These are phyloP conservation scores for Drosophila mayri DNA, from an alignment of 1,140 invertebrate genomes.

Conservation along the genomic window DNA sequence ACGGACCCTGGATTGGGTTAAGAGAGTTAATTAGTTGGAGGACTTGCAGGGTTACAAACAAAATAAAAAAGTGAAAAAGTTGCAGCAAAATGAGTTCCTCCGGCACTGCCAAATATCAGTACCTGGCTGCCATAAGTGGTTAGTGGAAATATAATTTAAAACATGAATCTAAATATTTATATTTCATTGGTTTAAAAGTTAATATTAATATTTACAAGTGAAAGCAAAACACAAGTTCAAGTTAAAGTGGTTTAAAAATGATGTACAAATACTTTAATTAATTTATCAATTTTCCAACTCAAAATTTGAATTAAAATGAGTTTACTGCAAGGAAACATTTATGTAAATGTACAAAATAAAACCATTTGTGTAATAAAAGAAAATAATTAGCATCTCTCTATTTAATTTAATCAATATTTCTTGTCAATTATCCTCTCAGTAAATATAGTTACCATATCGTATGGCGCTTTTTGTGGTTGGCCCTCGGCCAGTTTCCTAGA, in stretches of 20 bases:
- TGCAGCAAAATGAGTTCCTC: conserved; percentile 31
- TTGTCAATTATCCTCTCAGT: conserved; percentile 31
- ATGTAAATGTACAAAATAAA: no score
- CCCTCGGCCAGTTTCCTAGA: conserved; percentile 86
- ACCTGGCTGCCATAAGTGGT: conserved; percentile 66
- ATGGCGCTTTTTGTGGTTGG: conserved; percentile 84
- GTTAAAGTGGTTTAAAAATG: neutral
- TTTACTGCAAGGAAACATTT: neutral
- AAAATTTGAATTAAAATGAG: no score
- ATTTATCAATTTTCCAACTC: neutral
- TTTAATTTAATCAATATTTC: neutral
- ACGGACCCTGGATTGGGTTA: neutral
- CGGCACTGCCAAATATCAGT: conserved; percentile 60
- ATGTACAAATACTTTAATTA: neutral
- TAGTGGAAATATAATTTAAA: conserved; percentile 13
- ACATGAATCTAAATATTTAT: neutral
- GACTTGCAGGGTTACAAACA: neutral
- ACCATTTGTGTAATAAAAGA: neutral
- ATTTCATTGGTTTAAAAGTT: neutral
- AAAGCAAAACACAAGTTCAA: neutral
- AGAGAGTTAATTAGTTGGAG: neutral
- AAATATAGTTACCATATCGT: conserved; percentile 66
- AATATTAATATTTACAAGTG: neutral
- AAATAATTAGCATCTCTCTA: no score
- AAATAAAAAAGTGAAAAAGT: neutral